Conservation (phyloP, 2,113 vertebrate genomes). For the Nipponia nippon region DNA sequence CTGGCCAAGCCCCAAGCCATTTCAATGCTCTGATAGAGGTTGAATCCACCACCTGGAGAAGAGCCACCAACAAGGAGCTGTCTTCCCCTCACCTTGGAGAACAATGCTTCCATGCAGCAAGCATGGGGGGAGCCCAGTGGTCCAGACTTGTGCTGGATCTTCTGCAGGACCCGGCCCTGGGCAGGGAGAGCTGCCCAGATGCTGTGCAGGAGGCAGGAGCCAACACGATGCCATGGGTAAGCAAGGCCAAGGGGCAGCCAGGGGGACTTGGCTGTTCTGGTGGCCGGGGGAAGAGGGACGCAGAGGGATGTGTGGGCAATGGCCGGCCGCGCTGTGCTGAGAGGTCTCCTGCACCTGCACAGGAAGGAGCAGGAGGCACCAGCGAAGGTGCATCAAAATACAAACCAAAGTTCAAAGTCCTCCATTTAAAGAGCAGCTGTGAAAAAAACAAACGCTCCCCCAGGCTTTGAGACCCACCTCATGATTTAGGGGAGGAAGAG, state of each 20-base stretch:
- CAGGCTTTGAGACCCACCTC: not conserved
- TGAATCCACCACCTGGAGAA: not conserved
- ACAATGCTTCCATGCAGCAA: not conserved
- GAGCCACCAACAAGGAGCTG: not conserved
- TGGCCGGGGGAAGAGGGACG: not conserved
- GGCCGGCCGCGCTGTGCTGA: rapidly evolving
- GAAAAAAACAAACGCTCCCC: not conserved
- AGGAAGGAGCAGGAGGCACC: not conserved
- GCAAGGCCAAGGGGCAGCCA: not conserved
- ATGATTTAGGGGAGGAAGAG: not conserved
- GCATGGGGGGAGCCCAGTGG: not conserved
- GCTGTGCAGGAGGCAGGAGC: not conserved
- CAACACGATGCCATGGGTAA: not conserved
- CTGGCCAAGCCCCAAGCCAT: not conserved
- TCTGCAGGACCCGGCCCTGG: not conserved
- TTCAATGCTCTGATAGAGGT: not conserved
- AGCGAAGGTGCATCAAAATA: not conserved
- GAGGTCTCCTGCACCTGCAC: rapidly evolving
- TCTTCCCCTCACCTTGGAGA: not conserved
- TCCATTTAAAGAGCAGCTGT: not conserved
- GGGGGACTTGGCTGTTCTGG: not conserved
- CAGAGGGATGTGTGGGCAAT: not conserved
- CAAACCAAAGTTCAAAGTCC: not conserved
- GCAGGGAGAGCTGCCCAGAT: not conserved
- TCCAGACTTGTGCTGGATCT: rapidly evolving